These are phyloP conservation scores for Spodoptera litura DNA, from an alignment of 1,140 invertebrate species.

Conservation along the genomic window DNA sequence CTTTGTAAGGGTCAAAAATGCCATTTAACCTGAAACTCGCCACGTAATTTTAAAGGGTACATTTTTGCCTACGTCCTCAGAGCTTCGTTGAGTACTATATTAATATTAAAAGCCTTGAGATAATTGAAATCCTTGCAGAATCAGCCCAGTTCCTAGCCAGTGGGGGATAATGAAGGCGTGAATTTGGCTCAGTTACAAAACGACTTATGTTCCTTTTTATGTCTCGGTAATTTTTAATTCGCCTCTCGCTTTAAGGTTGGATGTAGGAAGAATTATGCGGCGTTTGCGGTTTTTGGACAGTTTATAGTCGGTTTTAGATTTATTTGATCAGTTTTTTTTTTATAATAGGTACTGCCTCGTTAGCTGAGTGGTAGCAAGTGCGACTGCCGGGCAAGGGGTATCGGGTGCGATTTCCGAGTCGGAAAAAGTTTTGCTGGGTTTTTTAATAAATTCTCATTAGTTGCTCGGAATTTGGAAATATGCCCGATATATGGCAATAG, in stretches of 20 bases:
- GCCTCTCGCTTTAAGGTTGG: background rate
- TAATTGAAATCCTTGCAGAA: conserved; percentile 45
- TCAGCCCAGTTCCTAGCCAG: conserved; percentile 12
- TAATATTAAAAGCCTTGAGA: conserved; percentile 41
- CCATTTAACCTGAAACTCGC: conserved; percentile 10
- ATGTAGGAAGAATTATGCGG: background rate
- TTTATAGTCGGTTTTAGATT: too few species aligned
- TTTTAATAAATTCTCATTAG: too few species aligned
- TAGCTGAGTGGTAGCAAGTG: too few species aligned
- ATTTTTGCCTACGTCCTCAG: conserved; percentile 21
- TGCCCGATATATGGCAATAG: too few species aligned
- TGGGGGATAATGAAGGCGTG: conserved; percentile 35
- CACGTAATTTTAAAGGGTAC: conserved; percentile 28
- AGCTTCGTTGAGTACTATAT: conserved; percentile 25
- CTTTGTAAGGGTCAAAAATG: conserved; percentile 41
- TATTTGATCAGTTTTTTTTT: too few species aligned
- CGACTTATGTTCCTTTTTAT: conserved; percentile 9
- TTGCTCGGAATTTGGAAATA: too few species aligned
- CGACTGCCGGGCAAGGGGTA: too few species aligned
- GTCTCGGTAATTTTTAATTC: conserved; percentile 17
- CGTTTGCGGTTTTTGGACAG: too few species aligned
- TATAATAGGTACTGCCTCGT: too few species aligned
- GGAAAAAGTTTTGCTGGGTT: too few species aligned
- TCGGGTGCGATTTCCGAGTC: too few species aligned
- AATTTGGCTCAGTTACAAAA: conserved; percentile 13